phyloP scores from a whole-genome alignment of 53 echinoderm and acorn worm species.

The Luidia sarsii region DNA sequence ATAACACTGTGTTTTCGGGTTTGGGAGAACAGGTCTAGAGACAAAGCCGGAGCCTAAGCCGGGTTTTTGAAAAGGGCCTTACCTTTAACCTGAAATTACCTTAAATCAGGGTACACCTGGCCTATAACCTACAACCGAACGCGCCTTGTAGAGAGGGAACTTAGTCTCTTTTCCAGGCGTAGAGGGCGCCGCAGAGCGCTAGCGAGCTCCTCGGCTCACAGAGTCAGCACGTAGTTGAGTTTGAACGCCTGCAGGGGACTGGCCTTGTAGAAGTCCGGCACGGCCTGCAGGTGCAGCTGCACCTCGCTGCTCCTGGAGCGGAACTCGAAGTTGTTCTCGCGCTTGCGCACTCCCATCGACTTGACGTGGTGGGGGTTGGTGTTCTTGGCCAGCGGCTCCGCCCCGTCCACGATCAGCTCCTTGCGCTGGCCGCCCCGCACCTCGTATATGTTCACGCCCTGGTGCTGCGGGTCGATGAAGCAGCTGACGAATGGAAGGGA shows the following conservation, averaged over 20 bases:
- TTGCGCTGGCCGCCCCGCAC: conserved; percentile 67
- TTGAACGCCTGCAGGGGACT: conserved; percentile 93
- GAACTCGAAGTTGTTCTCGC: conserved; percentile 98
- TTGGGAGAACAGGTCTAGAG: too few species aligned
- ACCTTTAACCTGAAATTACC: too few species aligned
- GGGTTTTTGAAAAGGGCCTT: too few species aligned
- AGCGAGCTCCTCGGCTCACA: conserved; percentile 43
- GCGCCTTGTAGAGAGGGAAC: too few species aligned
- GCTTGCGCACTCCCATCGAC: conserved; percentile 75
- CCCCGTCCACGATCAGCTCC: conserved; percentile 86
- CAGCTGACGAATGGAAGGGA: conserved; percentile 61
- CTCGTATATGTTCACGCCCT: conserved; percentile 88
- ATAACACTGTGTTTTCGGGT: too few species aligned
- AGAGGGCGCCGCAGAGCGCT: too few species aligned
- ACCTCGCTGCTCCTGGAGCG: conserved; percentile 86
- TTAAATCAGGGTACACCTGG: too few species aligned
- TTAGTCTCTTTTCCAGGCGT: too few species aligned
- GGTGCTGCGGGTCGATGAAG: conserved; percentile 91
- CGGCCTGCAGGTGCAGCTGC: conserved; percentile 70
- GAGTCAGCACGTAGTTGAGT: conserved; percentile 90
- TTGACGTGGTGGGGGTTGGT: conserved; percentile 81
- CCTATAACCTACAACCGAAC: too few species aligned
- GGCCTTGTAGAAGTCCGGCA: conserved; percentile 60
- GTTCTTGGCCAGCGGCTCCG: conserved; percentile 68
- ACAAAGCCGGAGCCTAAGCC: too few species aligned